Percentiles rank a stretch among this genome's conserved stretches.
These are phyloP conservation scores for Zele albiditarsus DNA, from an alignment of 2,888 invertebrate species.

Conservation along the genomic window DNA sequence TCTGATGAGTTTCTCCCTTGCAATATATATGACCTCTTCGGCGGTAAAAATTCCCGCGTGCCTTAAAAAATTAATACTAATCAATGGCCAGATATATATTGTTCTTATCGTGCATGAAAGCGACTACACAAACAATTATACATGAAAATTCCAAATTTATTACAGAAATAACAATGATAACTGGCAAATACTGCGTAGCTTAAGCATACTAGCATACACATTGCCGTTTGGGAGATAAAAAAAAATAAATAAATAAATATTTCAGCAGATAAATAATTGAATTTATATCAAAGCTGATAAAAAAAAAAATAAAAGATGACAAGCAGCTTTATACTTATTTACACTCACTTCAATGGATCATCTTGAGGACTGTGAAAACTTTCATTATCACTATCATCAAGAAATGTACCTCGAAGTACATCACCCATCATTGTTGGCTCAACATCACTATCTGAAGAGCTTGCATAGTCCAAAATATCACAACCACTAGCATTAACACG, in stretches of 20 bases:
- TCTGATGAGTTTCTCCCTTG: slow-evolving; percentile 82
- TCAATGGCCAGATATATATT: slow-evolving; percentile 19
- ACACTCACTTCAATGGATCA: slow-evolving; percentile 81
- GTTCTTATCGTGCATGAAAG: slow-evolving; percentile 58
- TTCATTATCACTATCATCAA: slow-evolving; percentile 84
- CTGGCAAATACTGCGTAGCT: slow-evolving; percentile 59
- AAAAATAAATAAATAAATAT: slow-evolving; percentile 11
- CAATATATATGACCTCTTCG: slow-evolving; percentile 87
- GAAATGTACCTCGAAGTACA: slow-evolving; percentile 79
- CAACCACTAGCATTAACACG: slow-evolving; percentile 75
- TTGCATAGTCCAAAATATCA: slow-evolving; percentile 81
- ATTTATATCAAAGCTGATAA: background rate
- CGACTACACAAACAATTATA: slow-evolving; percentile 56
- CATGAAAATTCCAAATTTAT: background rate
- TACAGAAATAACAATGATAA: slow-evolving; percentile 2
- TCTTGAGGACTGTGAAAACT: slow-evolving; percentile 85
- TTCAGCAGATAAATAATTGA: background rate
- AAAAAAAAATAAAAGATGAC: slow-evolving; percentile 24
- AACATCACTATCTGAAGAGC: slow-evolving; percentile 84
- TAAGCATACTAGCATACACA: slow-evolving; percentile 63
- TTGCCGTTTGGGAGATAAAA: background rate
- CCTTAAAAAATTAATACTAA: slow-evolving; percentile 75
- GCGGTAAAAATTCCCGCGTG: slow-evolving; percentile 92
- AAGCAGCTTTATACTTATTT: slow-evolving; percentile 1
- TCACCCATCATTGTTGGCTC: slow-evolving; percentile 79